Evolutionary conservation across 2,888 invertebrate genomes (phyloP), one percentile per base, ranked within the genome.

Genomic region (Strigamia maritima): DNA sequence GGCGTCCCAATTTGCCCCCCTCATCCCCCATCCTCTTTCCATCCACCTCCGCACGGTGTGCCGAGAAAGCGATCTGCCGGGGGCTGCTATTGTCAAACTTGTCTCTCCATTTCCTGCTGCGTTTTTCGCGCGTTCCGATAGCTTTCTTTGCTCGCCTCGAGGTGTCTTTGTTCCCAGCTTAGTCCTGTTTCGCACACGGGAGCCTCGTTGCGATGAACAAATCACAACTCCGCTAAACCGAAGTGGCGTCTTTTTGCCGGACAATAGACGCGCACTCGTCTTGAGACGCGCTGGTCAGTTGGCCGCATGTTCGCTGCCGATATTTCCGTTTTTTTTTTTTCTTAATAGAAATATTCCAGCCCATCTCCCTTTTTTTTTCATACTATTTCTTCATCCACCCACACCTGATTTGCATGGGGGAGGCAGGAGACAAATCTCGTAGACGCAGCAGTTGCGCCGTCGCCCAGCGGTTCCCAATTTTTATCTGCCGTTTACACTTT

Each of bases 21-120:
- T 28, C 65, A 1, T 26, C 8, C 24, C 65, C 28, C 10, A 8
- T 14, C 65, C 10, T 14, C 28, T 24, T 16, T 28, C 65, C 65
- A 24, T 24, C 65, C 49, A 49, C 49, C 49, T 49, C 49, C 49
- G 49, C 49, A 49, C 49, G 49, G 49, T 49, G 24, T 28, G 24
- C 24, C 65, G 65, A 26, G 65, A 65, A 65, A 65, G 65, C 65
- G 65, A 65, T 65, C 65, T 28, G 65, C 65, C 65, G 65, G 65
- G 65, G 65, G 65, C 65, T 65, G 65, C 65, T 65, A 65, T 65
- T 65, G 65, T 65, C 65, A 65, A 65, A 65, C 65, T 65, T 65
- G 65, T 65, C 65, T 65, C 65, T 65, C 65, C 65, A 65, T 65
- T 65, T 65, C 65, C 65, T 65, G 65, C 65, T 65, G 65, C 65